These are phyloP conservation scores for Myrmophylax atrothorax DNA, from an alignment of 2,113 vertebrate genomes.

Conservation along the genomic window DNA sequence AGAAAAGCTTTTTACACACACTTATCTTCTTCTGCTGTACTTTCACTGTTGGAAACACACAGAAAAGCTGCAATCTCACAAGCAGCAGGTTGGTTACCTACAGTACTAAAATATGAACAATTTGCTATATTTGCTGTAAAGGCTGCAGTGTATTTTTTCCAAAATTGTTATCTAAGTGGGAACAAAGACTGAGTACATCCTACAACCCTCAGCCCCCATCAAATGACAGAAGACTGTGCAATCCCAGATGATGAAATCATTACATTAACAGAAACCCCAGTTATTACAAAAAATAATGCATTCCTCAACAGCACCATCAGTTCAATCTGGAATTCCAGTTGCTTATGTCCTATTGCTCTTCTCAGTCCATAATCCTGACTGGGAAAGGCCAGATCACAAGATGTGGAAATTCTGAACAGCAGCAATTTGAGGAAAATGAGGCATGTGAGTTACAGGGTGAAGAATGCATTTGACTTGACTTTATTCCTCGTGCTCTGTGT, in stretches of 20 bases:
- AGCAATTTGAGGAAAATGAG: constrained; percentile 19
- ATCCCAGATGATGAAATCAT: neutral
- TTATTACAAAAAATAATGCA: neutral
- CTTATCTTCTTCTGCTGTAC: neutral
- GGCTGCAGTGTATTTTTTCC: neutral
- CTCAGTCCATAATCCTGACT: neutral
- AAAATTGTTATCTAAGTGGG: neutral
- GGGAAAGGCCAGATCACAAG: constrained; percentile 12
- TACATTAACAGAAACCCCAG: neutral
- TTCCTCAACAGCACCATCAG: constrained; percentile 8
- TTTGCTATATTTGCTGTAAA: neutral
- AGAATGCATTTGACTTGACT: neutral
- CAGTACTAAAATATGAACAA: neutral
- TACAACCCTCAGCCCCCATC: neutral
- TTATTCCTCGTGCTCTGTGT: neutral
- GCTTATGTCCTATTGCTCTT: neutral
- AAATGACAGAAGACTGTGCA: neutral
- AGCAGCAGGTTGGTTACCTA: neutral
- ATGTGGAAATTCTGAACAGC: constrained; percentile 31
- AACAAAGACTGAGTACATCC: neutral
- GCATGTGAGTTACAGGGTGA: constrained; percentile 15
- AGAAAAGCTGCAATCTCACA: neutral
- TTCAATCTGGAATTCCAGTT: neutral
- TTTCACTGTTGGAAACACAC: neutral
- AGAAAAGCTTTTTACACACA: neutral